Evolutionary conservation across 2,888 invertebrate genomes (phyloP), one percentile per base, ranked within the genome.

Genomic region (Stenotaenia linearis): DNA sequence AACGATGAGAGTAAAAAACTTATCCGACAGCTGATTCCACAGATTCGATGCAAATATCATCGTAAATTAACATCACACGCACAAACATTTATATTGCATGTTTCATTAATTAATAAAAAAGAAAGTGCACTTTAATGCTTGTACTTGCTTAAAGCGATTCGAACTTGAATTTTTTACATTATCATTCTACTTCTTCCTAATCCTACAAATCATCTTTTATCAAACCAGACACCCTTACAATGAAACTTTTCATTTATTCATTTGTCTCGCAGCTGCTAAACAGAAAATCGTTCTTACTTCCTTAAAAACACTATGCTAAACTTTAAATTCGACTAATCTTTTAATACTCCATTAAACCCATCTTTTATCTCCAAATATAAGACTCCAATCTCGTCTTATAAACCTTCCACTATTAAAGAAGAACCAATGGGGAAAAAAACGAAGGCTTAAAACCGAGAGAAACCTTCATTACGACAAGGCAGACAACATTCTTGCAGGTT

Each of bases 61-160:
- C 69, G 15, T 69, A 69, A 69, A 69, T 69, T 69, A 69, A 69
- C 69, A 69, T 69, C 69, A 28, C 69, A 69, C 69, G 69, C 25
- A 69, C 69, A 69, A 69, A 69, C 69, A 69, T 69, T 28, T 69
- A 69, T 69, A 69, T 69, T 15, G 28, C 69, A 25, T 69, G 69
- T 69, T 28, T 28, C 69, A 6, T 28, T 28, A 69, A 69, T 69
- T 69, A 69, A 23, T 25, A 1, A 5, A n/a, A 23, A 69, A 69
- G n/a, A 69, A 69, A 25, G 12, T 18, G n/a, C 50, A n/a, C 28
- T 25, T 69, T 28, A 69, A 69, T 25, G 28, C 28, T 25, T 69
- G 23, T 69, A 10, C 25, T n/a, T 6, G 69, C 69, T 28, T 28
- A 25, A 28, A 69, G 69, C 25, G 25, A 69, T 69, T 69, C 25